Evolutionary conservation across 2,797 vertebrate genomes (phyloP).

Genomic region (Tokudaia tokunoshimensis): DNA sequence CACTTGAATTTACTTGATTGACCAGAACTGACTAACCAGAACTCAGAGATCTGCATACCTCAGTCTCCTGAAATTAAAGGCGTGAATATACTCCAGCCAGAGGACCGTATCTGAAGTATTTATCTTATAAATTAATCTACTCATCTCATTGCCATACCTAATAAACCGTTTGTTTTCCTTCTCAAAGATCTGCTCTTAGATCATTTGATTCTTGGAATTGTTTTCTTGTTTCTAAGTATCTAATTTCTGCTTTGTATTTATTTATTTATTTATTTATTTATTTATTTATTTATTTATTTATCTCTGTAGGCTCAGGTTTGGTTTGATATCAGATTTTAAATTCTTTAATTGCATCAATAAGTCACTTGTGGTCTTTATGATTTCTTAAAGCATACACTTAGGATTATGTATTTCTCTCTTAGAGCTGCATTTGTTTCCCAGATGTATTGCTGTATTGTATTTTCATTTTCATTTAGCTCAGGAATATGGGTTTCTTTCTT

Average conservation of each 20-base stretch:
- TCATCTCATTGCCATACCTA: neutral
- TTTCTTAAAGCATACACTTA: neutral
- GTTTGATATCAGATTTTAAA: neutral
- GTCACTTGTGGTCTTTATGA: neutral
- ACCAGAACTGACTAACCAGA: too few species aligned
- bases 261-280: neutral
- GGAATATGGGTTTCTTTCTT: neutral
- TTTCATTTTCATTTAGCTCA: neutral
- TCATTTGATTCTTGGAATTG: neutral
- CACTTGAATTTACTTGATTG: too few species aligned
- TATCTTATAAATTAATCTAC: neutral
- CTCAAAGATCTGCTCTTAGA: neutral
- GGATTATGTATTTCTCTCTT: neutral
- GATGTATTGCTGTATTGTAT: neutral
- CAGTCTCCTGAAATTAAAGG: too few species aligned
- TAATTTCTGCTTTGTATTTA: neutral
- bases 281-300: neutral
- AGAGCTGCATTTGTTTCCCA: neutral
- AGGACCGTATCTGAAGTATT: neutral
- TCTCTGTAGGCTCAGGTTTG: neutral
- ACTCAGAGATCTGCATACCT: too few species aligned
- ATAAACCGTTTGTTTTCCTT: neutral
- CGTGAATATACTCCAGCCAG: too few species aligned
- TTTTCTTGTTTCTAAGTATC: neutral
- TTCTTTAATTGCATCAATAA: neutral